A percentile compares a stretch with the other conserved stretches of the same genome.
Evolutionary conservation across 2,113 vertebrate species (phyloP).

Genomic region (Rhinoptilus africanus): DNA sequence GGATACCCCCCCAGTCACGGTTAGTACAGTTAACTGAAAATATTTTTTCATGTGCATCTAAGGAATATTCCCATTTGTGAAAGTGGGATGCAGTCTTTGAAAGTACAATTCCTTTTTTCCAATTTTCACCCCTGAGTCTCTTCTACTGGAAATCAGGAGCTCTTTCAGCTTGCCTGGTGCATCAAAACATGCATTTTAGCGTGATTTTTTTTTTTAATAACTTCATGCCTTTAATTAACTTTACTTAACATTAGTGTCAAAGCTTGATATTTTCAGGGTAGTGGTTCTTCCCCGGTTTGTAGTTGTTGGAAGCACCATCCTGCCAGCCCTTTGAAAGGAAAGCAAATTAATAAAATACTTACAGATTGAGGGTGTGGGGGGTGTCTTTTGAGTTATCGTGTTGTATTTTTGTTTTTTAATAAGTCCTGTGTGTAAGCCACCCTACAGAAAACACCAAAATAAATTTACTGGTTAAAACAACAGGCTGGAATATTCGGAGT

Average conservation of each 20-base stretch:
- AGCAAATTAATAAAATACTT: not conserved
- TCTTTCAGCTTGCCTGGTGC: not conserved
- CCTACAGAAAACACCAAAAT: not conserved
- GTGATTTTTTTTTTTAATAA: not conserved
- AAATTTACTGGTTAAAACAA: not conserved
- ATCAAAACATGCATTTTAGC: not conserved
- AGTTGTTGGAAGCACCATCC: not conserved
- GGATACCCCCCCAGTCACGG: slow-evolving; percentile 74
- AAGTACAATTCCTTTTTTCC: not conserved
- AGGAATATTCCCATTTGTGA: accelerated
- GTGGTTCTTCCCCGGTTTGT: not conserved
- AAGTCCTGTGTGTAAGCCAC: not conserved
- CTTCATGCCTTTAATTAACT: not conserved
- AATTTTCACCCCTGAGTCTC: not conserved
- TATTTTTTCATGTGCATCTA: not conserved
- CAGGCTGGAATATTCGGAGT: not conserved
- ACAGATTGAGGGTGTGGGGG: not conserved
- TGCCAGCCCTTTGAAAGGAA: not conserved
- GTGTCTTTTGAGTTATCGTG: not conserved
- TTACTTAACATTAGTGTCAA: not conserved
- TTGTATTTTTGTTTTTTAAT: not conserved
- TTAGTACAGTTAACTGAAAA: not conserved
- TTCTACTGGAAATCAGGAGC: not conserved
- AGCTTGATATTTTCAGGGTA: not conserved
- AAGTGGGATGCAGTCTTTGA: not conserved